Evolutionary conservation across 2,797 vertebrate genomes (phyloP), one percentile per base, ranked within the genome.

Genomic region (Columba guinea): DNA sequence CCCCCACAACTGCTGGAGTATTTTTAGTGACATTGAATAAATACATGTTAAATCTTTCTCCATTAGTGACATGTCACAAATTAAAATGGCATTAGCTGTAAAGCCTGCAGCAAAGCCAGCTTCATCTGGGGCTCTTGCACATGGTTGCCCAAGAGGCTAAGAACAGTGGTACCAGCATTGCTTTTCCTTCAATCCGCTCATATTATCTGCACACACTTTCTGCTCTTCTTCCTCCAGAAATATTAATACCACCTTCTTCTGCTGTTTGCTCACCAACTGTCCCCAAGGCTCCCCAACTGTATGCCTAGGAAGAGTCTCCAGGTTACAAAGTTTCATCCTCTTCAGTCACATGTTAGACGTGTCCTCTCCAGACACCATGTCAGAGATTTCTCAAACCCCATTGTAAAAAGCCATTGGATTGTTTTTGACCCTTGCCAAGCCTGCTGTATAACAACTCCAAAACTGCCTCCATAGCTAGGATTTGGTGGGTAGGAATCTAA

Each of bases 21-120:
- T 91, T 96, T 95, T 96, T 90, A 94, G 89, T 71, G 90, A 74
- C 20, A 24, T 15, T 84, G 93, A 94, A 94, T 82, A 92, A 93
- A 91, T 84, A 86, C 32, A 84, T 59, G 37, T 87, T 94, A 88
- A 79, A 70, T 93, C 32, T 81, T 92, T 95, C 81, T 83, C 62
- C 53, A 74, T 84, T 92, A 83, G 85, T 68, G 78, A 75, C 86
- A 87, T 65, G 80, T 62, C 75, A 87, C 58, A 95, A 92, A 94
- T 95, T 82, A 90, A 96, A 92, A 93, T 75, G 56, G 78, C 96
- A 90, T 94, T 79, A 83, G 34, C 78, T 90, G 44, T 68, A 87
- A 62, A 18, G 90, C 94, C 80, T 91, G 67, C 75, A 95, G 96
- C 78, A 83, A 92, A 94, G 75, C 67, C 73, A 58, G 65, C 39